Evolutionary conservation across 2,113 vertebrate species (phyloP).

Genomic region (Oncorhynchus kisutch): DNA sequence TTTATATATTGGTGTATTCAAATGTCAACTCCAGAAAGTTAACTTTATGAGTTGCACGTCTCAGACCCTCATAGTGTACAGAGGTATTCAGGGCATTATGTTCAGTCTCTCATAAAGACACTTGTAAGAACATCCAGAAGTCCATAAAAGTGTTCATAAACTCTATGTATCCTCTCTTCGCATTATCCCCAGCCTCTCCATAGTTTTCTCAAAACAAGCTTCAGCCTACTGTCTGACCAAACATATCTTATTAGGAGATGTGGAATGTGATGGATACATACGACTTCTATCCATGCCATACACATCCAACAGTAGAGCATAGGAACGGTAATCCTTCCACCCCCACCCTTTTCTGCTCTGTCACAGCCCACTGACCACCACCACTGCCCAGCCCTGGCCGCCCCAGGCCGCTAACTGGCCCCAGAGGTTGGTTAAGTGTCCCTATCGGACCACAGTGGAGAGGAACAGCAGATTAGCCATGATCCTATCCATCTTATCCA

Average conservation of each 20-base stretch:
- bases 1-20: background rate
- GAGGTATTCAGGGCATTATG: constrained; percentile 43
- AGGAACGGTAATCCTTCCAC: no score
- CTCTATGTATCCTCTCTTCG: constrained; percentile 8
- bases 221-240: no score
- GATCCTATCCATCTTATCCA: constrained; percentile 71
- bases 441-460: constrained; percentile 79
- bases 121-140: constrained; percentile 61
- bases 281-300: no score
- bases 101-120: constrained; percentile 52
- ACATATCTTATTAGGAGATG: no score
- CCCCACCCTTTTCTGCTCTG: background rate
- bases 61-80: background rate
- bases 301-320: no score
- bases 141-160: constrained; percentile 71
- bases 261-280: no score
- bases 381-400: constrained; percentile 24
- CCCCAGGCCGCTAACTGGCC: constrained; percentile 60
- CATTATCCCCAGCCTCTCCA: background rate
- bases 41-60: background rate
- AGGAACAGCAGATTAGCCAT: constrained; percentile 90
- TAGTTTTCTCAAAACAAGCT: background rate
- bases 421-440: constrained; percentile 85
- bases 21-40: constrained; percentile 23
- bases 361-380: constrained; percentile 5